Evolutionary conservation across 2,113 vertebrate species (phyloP), one percentile per base, ranked within the genome.

Genomic region (Sisor rabdophorus): DNA sequence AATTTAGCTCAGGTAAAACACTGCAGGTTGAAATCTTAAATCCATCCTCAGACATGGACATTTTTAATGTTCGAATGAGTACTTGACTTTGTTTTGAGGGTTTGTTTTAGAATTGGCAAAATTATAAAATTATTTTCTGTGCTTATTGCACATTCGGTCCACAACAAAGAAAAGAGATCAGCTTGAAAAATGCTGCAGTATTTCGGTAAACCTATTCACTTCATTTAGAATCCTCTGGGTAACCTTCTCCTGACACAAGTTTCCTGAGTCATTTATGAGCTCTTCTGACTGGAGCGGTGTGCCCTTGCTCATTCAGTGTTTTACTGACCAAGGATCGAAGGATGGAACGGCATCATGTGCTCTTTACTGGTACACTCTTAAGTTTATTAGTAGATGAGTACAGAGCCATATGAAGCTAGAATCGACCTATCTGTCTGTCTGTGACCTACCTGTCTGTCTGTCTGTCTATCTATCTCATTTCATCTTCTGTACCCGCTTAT

Each of bases 181-280:
- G 40, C 40, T 68, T 48, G 22, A 68, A 68, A 64, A 26, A 50
- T 50, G 9, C 15, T 4, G 44, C 22, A 67, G 22, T 48, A 50
- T 50, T 68, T 68, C 13, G 26, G 24, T 48, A 50, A 48, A 26
- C 22, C 15, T 15, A 24, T 68, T 10, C 11, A 48, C 44, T 68
- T 68, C 22, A 17, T 16, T 50, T 26, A 12, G 44, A 68, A 22
- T 17, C 44, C 64, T 26, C 64, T 50, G 64, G 8, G 1, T 50
- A 44, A 68, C 44, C 64, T 16, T 68, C 26, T 68, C 15, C 64
- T 48, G 44, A 68, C 64, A 19, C 44, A 67, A 4, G 44, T 44
- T 67, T 28, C 17, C 60, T 44, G 61, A 67, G 74, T 76, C 52
- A 55, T 76, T 76, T 58, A 58, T 76, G 48, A 77, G 75, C 55